phyloP scores from a whole-genome alignment of 1,140 invertebrate species.

The Scaptomyza graminum region DNA sequence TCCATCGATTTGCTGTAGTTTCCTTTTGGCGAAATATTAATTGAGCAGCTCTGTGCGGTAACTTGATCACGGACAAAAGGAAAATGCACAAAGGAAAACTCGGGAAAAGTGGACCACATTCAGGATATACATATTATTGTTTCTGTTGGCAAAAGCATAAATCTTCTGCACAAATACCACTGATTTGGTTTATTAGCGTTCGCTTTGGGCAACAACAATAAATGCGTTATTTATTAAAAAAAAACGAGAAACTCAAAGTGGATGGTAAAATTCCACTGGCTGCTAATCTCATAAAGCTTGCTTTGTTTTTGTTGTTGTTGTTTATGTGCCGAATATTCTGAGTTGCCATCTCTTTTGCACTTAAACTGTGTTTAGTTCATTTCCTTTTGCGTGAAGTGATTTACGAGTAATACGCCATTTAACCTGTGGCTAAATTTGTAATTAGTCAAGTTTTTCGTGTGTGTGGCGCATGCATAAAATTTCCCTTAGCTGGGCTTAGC shows the following conservation, averaged over 20 bases:
- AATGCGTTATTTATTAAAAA: slow-evolving; percentile 39
- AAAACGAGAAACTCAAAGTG: slow-evolving; percentile 13
- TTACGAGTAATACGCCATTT: slow-evolving; percentile 65
- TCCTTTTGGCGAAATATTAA: slow-evolving; percentile 41
- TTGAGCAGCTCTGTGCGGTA: slow-evolving; percentile 27
- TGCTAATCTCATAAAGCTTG: slow-evolving; percentile 43
- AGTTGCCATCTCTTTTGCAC: background rate
- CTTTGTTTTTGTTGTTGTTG: slow-evolving; percentile 13
- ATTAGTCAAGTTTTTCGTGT: slow-evolving; percentile 56
- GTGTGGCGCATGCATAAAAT: slow-evolving; percentile 57
- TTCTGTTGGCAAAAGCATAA: slow-evolving; percentile 48
- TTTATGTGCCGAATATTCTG: slow-evolving; percentile 55
- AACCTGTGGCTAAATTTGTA: slow-evolving; percentile 67
- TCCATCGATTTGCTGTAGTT: slow-evolving; percentile 20
- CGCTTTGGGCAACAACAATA: slow-evolving; percentile 32
- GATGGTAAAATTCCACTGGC: slow-evolving; percentile 39
- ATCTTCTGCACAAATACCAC: slow-evolving; percentile 50
- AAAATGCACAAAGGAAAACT: background rate
- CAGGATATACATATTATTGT: slow-evolving; percentile 33
- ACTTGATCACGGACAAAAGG: slow-evolving; percentile 31
- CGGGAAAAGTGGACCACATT: background rate
- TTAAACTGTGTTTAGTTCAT: slow-evolving; percentile 41
- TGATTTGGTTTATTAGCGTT: slow-evolving; percentile 41
- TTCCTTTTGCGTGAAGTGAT: slow-evolving; percentile 43
- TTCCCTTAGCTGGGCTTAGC: slow-evolving; percentile 36